Conservation (phyloP, 2,113 vertebrate genomes). For the Lamprologus callipterus region DNA sequence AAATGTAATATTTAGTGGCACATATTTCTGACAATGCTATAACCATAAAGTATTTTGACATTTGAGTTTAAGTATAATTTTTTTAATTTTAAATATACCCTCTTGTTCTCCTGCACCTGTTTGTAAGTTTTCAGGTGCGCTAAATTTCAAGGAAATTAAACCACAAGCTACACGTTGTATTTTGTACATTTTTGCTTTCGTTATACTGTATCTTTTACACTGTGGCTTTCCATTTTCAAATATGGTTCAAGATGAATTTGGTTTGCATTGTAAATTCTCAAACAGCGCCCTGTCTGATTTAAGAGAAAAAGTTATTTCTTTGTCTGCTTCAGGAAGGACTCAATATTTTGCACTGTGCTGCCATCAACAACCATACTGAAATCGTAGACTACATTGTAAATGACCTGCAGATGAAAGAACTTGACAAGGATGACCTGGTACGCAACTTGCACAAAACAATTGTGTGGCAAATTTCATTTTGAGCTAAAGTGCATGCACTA, state of each 20-base stretch:
- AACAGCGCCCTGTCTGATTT: not conserved
- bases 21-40: not conserved
- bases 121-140: not conserved
- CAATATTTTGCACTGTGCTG: slow-evolving; percentile 85
- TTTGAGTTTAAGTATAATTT: not conserved
- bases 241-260: not conserved
- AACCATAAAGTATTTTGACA: fast-evolving
- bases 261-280: not conserved
- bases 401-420: slow-evolving; percentile 81
- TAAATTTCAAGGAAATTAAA: not conserved
- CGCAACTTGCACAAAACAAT: not conserved
- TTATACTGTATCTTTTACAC: not conserved
- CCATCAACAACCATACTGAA: slow-evolving; percentile 78
- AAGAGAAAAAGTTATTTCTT: not conserved
- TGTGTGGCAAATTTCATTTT: not conserved
- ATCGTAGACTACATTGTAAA: slow-evolving; percentile 82
- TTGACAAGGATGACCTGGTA: slow-evolving; percentile 80
- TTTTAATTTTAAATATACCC: not conserved
- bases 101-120: not conserved
- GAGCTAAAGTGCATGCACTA: not conserved
- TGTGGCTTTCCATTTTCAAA: not conserved
- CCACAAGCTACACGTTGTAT: not conserved
- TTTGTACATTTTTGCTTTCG: not conserved
- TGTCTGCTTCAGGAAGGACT: slow-evolving; percentile 74
- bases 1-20: not conserved